Conservation (phyloP, 2,113 vertebrate species). For the pig (Sus scrofa) region T2T-Sscrofa CM000820.6:127827501-127828000, state of each 20-base stretch:
- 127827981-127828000: neutral
- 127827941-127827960: neutral
- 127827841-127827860: neutral
- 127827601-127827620: neutral
- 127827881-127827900: slow-evolving; percentile 83
- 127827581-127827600: neutral
- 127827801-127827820: slow-evolving; percentile 56
- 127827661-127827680: slow-evolving; percentile 40
- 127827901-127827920: neutral
- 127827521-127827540: slow-evolving; percentile 16
- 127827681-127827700: slow-evolving; percentile 44
- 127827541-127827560: neutral
- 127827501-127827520: neutral
- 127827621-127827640: neutral
- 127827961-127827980: neutral
- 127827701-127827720: neutral
- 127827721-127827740: slow-evolving; percentile 30
- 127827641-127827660: neutral
- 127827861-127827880: slow-evolving; percentile 66
- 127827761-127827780: neutral
- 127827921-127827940: too few species aligned
- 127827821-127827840: slow-evolving; percentile 52
- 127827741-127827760: neutral
- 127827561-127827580: neutral
- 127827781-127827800: neutral